Evolutionary conservation across 2,113 vertebrate genomes (phyloP).

Genomic region (Triplophysa dalaica): DNA sequence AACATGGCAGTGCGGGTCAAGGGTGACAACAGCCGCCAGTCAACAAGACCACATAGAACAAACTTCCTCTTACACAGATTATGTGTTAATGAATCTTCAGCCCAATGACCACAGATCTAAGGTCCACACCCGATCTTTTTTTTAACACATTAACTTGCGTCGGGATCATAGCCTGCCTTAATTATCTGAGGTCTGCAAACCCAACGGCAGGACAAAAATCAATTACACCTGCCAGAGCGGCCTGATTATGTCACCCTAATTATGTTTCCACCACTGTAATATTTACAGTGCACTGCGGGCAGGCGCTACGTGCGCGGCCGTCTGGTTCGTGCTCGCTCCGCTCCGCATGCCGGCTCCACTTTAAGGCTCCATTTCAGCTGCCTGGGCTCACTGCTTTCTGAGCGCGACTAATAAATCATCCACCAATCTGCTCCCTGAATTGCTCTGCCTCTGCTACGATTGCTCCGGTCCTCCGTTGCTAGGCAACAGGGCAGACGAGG

Average conservation of each 20-base stretch:
- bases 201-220: slow-evolving; percentile 54
- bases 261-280: slow-evolving; percentile 69
- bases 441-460: slow-evolving; percentile 78
- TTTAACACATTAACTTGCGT: slow-evolving; percentile 33
- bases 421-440: slow-evolving; percentile 84
- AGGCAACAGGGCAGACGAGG: slow-evolving; percentile 77
- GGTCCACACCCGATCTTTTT: slow-evolving; percentile 16
- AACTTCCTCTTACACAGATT: neutral
- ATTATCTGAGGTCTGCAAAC: slow-evolving; percentile 41
- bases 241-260: slow-evolving; percentile 59
- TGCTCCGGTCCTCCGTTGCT: slow-evolving; percentile 87
- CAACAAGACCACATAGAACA: neutral
- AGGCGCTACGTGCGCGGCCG: slow-evolving; percentile 1
- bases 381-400: slow-evolving; percentile 75
- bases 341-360: slow-evolving; percentile 68
- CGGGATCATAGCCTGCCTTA: neutral
- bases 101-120: neutral
- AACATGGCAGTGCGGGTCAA: neutral
- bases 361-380: slow-evolving; percentile 82
- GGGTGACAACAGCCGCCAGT: neutral
- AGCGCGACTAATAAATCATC: slow-evolving; percentile 90
- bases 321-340: slow-evolving; percentile 39
- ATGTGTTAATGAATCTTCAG: slow-evolving; percentile 32
- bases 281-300: slow-evolving; percentile 61
- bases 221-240: slow-evolving; percentile 58